Base-by-base conservation (phyloP, 2,113 vertebrate genomes). In the Cyanocitta stelleri region DNA sequence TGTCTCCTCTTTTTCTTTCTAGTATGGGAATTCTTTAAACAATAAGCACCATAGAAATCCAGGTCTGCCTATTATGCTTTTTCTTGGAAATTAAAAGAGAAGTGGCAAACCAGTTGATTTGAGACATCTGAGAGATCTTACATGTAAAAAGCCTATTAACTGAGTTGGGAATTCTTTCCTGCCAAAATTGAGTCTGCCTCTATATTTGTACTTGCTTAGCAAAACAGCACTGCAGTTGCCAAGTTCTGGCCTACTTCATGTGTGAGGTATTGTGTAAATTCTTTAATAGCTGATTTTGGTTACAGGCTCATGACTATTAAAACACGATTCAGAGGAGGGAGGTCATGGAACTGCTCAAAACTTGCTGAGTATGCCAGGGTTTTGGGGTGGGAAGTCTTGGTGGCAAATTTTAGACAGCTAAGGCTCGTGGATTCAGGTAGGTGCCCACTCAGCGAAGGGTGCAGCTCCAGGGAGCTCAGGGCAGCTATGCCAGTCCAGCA, bases 231-330 rank as follows among this genome's bases (percentile, higher is more conserved):
- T 4, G 2, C 66, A 41, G 39, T 81, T 92, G 94, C 93, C 96
- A 97, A 95, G 86, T 59, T 87, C 84, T 92, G 91, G 54, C 64
- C 93, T 78, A 74, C 37, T 91, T 93, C 56, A 81, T 10, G 33
- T 92, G 87, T 96, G 93, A 95, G 84, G 80, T 94, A 96, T 95
- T 91, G 82, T 87, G 84, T 95, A 92, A 96, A 92, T 94, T 96
- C 80, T 89, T 95, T 95, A 95, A 94, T 73, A 91, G 85, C 49
- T 83, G 84, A 74, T 94, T 92, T 92, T 83, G 82, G 82, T 96
- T 88, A 83, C 76, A 90, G 68, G 39, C 83, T 93, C 27, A 35
- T 81, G 79, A 59, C 68, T 86, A 39, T 78, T 89, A 94, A 94
- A 97, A 73, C 59, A 66, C 0, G 43, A 59, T 15, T 20, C 43